Conservation (phyloP, 2,113 vertebrate genomes). For the Petromus typicus region DNA sequence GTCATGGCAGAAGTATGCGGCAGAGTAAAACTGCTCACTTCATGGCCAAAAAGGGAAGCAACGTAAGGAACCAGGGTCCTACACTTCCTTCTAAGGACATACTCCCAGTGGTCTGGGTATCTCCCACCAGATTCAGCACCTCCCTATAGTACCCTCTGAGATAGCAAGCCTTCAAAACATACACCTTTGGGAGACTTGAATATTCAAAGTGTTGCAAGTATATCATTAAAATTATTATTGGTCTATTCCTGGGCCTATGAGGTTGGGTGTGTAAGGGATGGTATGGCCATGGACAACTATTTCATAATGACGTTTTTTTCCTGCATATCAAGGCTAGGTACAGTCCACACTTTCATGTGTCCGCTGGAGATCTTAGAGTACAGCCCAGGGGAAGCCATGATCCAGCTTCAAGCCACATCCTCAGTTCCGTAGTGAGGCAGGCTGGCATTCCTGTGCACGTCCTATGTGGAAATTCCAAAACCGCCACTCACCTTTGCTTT, state of each 20-base stretch:
- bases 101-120: background rate
- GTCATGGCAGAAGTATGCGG: background rate
- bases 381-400: too few species aligned
- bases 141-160: background rate
- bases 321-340: background rate
- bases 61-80: background rate
- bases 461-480: background rate
- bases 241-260: background rate
- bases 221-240: background rate
- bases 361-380: background rate
- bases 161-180: background rate
- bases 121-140: background rate
- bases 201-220: background rate
- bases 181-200: background rate
- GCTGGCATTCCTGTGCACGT: background rate
- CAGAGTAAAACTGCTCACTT: background rate
- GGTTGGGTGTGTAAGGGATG: rapidly evolving
- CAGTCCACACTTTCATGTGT: too few species aligned
- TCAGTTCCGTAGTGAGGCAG: background rate
- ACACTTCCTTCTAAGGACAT: background rate
- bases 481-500: too few species aligned
- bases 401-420: background rate
- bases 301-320: background rate
- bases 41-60: background rate
- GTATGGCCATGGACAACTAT: background rate